Base-by-base conservation (phyloP, 2,113 vertebrate genomes). In the Sinocyclocheilus rhinocerous region DNA sequence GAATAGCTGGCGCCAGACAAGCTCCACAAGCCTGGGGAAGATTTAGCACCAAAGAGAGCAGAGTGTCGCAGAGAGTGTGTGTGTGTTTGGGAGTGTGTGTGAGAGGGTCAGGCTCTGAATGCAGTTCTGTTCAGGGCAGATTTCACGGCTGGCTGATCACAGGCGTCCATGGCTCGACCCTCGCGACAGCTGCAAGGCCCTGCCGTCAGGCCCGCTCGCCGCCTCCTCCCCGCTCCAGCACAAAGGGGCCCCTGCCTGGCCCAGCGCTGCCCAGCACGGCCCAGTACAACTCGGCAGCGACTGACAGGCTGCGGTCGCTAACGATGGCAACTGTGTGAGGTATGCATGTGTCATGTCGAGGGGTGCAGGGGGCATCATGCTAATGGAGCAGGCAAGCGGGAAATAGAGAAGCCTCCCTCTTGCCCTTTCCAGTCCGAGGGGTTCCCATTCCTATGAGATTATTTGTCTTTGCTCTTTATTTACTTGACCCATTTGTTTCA, bases 141-240 rank as follows among this genome's bases (percentile, higher is more conserved):
- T 90, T 90, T 90, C 90, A 90, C 81, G 90, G 85, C 87, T 90
- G 88, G 94, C 94, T 94, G 95, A 95, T 95, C 95, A 96, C 93
- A 95, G 95, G 94, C 94, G 94, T 95, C 94, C 91, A 91, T 92
- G 94, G 81, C 94, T 94, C 93, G 95, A 92, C 91, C 91, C 90
- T 90, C 93, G 92, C 95, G 95, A 95, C 95, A 96, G 95, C 95
- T 96, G 95, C 95, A 95, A 95, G 93, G 94, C 95, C 95, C 92
- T 87, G 86, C 84, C 86, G 83, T 94, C 94, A 90, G 91, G 92
- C 93, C 88, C 93, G 91, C 86, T 65, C 39, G 16, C 79, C 81
- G 83, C 87, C 86, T 86, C 63, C 79, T 82, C 76, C 65, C 65
- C 9, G 78, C 69, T 87, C 57, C 59, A 85, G 95, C 94, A 96